Percentiles rank a stretch among this genome's conserved stretches.
Conservation (phyloP, 1,140 invertebrate species). For the Arctopsyche grandis region DNA sequence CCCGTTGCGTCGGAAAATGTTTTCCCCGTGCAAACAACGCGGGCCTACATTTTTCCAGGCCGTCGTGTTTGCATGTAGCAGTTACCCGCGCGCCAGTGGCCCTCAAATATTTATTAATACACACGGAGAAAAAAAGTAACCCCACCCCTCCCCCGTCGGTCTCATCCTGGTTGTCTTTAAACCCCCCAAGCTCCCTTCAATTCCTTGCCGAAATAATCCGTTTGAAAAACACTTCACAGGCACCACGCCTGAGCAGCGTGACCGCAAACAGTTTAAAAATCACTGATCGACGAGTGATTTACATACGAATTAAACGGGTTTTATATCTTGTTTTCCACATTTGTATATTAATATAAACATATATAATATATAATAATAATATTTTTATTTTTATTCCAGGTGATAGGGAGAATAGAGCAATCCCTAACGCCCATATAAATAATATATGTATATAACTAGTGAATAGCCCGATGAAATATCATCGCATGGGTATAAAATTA, state of each 20-base stretch:
- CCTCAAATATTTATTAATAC: slow-evolving; percentile 32
- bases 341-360: no score
- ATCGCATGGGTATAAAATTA: no score
- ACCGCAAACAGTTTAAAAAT: neutral
- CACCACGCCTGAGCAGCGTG: neutral
- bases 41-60: slow-evolving; percentile 53
- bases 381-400: no score
- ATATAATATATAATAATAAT: no score
- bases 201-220: slow-evolving; percentile 4
- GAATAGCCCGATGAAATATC: no score
- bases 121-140: neutral
- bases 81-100: slow-evolving; percentile 32
- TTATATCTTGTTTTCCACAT: no score
- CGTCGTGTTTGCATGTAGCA: slow-evolving; percentile 52
- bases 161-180: no score
- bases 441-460: no score
- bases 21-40: slow-evolving; percentile 53
- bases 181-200: neutral
- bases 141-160: neutral
- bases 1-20: slow-evolving; percentile 51
- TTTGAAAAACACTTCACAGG: neutral
- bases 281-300: neutral
- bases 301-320: no score
- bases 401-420: no score
- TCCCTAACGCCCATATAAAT: no score